Conservation (phyloP, 2,113 vertebrate genomes). For the Chrysemys picta region DNA sequence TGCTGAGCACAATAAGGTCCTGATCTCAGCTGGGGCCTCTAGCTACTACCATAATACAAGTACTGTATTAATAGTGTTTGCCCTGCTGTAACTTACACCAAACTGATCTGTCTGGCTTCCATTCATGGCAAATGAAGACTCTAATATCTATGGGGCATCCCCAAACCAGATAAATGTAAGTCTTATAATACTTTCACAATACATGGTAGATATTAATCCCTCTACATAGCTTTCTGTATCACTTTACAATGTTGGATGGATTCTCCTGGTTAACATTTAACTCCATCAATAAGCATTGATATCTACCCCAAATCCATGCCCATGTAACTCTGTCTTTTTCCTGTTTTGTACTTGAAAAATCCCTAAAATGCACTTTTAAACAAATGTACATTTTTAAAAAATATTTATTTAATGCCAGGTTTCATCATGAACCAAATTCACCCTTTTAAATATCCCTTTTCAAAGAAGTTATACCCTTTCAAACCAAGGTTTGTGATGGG, state of each 20-base stretch:
- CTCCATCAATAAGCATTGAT: background rate
- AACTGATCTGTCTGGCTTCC: background rate
- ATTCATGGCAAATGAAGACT: background rate
- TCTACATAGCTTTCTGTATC: background rate
- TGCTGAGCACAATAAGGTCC: background rate
- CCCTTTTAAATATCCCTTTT: background rate
- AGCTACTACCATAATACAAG: background rate
- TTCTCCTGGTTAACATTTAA: background rate
- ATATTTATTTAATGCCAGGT: background rate
- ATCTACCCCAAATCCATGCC: background rate
- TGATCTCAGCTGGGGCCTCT: background rate
- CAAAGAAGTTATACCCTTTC: background rate
- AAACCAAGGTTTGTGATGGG: background rate
- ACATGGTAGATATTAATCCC: background rate
- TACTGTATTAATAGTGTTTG: background rate
- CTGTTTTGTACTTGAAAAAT: background rate
- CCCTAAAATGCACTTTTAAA: background rate
- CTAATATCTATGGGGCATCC: background rate
- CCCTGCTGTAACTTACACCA: background rate
- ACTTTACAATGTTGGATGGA: background rate
- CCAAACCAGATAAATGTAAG: background rate
- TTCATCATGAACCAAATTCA: background rate
- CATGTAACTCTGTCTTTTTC: background rate
- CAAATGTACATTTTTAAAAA: too few species aligned
- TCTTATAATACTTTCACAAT: background rate